Evolutionary conservation across 2,888 invertebrate genomes (phyloP), one percentile per base, ranked within the genome.

Genomic region (Mesoligia furuncula): DNA sequence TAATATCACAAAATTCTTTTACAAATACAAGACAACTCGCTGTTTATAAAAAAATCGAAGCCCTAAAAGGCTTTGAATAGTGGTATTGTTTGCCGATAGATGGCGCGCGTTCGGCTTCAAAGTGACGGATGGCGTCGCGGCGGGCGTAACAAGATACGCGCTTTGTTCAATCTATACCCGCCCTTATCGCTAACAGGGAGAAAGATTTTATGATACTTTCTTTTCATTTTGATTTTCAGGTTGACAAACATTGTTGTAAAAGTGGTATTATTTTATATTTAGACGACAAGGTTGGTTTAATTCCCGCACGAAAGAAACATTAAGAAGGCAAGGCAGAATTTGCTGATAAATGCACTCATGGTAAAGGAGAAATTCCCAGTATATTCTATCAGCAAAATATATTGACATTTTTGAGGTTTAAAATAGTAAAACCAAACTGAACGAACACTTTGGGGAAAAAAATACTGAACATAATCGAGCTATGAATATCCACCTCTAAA

Each of bases 21-120:
- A 48, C 31, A 31, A 79, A 79, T 59, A 48, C 64, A 57, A 78
- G 39, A 75, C 45, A 65, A 51, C 51, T 2, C 13, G 2, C 20
- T 48, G 64, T 42, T 31, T 57, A 20, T 15, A 77, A 79, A 79
- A 70, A 79, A 71, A 72, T 20, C 42, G 45, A 57, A 79, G 17
- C 48, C 9, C 7, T 73, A 59, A 75, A 75, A 69, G 73, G 61
- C 80, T 73, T 86, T 76, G 80, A 81, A 76, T 68, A 66, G 72
- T 48, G 31, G 77, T 76, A 84, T 87, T 87, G 79, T 87, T 88
- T 80, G 73, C 80, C 85, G 73, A 66, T 87, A 82, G 85, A 77
- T 88, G 77, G 85, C 75, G 73, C 65, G 69, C 68, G 62, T 82
- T 77, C 65, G 71, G 83, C 87, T 87, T 87, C 88, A 87, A 82